A percentile compares a stretch with the other conserved stretches of the same genome.
Conservation (phyloP, 2,888 invertebrate species). For the Steinernema hermaphroditum region DNA sequence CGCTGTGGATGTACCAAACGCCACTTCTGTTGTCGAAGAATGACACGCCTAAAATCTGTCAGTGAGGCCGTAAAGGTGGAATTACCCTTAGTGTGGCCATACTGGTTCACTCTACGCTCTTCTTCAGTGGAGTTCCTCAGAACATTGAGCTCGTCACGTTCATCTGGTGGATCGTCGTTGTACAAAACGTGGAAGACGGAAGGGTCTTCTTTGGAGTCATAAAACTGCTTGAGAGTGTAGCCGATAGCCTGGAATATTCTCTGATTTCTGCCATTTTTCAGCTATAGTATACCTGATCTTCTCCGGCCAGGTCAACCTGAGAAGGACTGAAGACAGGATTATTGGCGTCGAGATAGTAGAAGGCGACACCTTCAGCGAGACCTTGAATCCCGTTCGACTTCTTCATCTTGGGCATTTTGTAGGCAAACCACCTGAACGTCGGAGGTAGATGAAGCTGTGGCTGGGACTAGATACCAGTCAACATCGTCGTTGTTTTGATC, state of each 20-base stretch:
- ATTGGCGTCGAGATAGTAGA: slow-evolving; percentile 48
- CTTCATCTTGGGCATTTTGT: slow-evolving; percentile 50
- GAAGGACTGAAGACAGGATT: slow-evolving; percentile 47
- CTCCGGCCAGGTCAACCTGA: slow-evolving; percentile 44
- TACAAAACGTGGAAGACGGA: slow-evolving; percentile 72
- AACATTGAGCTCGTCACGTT: not conserved
- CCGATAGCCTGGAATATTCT: slow-evolving; percentile 50
- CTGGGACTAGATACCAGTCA: slow-evolving; percentile 30
- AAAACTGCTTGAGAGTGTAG: slow-evolving; percentile 57
- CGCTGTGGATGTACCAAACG: slow-evolving; percentile 89
- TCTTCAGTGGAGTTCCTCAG: not conserved
- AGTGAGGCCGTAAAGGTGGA: not conserved
- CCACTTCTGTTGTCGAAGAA: slow-evolving; percentile 76
- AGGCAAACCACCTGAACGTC: slow-evolving; percentile 51
- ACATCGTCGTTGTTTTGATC: slow-evolving; percentile 35
- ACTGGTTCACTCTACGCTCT: slow-evolving; percentile 1
- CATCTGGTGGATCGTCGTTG: slow-evolving; percentile 76
- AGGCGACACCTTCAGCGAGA: slow-evolving; percentile 36
- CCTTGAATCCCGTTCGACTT: slow-evolving; percentile 38
- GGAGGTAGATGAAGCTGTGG: not conserved
- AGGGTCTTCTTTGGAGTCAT: slow-evolving; percentile 47
- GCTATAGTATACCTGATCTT: slow-evolving; percentile 47
- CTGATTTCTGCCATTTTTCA: not conserved
- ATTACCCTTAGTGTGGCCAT: slow-evolving; percentile 53
- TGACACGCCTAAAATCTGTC: slow-evolving; percentile 70